phyloP scores from a whole-genome alignment of 1,140 invertebrate genomes.

The Megathymus violae region DNA sequence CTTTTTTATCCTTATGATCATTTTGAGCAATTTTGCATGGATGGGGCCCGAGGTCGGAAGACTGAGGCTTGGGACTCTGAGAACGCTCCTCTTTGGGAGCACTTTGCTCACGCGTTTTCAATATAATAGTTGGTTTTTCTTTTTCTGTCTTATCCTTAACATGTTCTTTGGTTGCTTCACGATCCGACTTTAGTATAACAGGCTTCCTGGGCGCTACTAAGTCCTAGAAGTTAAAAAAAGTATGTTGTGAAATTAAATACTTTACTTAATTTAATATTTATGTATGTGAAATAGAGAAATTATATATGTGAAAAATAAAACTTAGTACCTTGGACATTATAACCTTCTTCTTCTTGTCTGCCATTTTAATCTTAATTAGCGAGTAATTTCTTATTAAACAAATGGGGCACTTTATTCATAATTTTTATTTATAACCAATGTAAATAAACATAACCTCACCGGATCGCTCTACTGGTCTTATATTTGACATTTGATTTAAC shows the following conservation, averaged over 20 bases:
- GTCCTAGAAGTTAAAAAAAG: constrained; percentile 56
- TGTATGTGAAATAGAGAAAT: too few species aligned
- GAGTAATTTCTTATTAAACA: neutral
- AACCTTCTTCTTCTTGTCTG: constrained; percentile 78
- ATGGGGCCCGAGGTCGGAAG: constrained; percentile 65
- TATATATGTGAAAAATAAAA: constrained; percentile 4
- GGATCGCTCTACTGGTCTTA: too few species aligned
- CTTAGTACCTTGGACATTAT: constrained; percentile 60
- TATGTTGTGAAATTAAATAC: constrained; percentile 8
- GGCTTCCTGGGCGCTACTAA: constrained; percentile 58
- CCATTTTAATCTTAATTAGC: constrained; percentile 44
- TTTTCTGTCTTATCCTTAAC: constrained; percentile 69
- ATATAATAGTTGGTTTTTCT: constrained; percentile 80
- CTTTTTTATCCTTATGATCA: constrained; percentile 80
- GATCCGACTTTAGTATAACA: constrained; percentile 78
- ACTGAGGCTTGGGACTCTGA: constrained; percentile 68
- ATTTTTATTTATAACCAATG: too few species aligned
- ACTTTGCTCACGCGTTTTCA: constrained; percentile 79
- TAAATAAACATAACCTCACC: too few species aligned
- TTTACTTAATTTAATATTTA: too few species aligned
- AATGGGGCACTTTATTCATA: too few species aligned
- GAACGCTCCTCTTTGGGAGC: constrained; percentile 77
- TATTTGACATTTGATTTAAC: too few species aligned
- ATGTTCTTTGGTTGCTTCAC: constrained; percentile 64
- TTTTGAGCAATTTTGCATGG: constrained; percentile 79